Evolutionary conservation across 2,113 vertebrate species (phyloP).

Genomic region (Pimephales promelas): DNA sequence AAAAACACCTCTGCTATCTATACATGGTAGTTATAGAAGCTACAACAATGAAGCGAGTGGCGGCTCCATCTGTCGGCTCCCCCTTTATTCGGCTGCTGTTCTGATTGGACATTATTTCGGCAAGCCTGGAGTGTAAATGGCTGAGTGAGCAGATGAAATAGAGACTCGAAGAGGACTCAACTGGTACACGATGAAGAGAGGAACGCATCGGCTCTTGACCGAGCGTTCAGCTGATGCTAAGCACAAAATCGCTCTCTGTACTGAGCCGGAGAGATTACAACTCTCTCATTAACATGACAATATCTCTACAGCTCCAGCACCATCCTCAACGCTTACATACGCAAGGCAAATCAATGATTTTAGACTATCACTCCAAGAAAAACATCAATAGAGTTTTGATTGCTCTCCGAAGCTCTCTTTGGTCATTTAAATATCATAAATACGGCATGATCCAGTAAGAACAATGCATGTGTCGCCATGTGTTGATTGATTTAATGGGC

Average conservation of each 20-base stretch:
- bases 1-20: neutral
- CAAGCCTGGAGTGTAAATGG: neutral
- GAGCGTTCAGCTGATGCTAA: conserved; percentile 9
- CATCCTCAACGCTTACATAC: neutral
- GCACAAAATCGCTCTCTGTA: conserved; percentile 11
- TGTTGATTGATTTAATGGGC: conserved; percentile 37
- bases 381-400: conserved; percentile 39
- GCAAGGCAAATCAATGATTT: neutral
- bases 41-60: neutral
- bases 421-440: conserved; percentile 19
- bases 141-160: neutral
- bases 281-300: conserved; percentile 27
- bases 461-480: neutral
- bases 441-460: conserved; percentile 35
- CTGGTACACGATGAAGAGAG: neutral
- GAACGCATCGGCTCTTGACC: neutral
- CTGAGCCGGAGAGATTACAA: neutral
- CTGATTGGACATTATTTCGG: neutral
- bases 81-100: neutral
- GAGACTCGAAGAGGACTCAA: conserved; percentile 1
- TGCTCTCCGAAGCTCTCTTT: conserved; percentile 34
- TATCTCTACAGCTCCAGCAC: neutral
- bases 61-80: neutral
- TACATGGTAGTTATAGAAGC: neutral
- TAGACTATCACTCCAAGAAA: neutral